phyloP scores from a whole-genome alignment of 92 coral and sea anemone genomes.

The Phenganax stokvisi region DNA sequence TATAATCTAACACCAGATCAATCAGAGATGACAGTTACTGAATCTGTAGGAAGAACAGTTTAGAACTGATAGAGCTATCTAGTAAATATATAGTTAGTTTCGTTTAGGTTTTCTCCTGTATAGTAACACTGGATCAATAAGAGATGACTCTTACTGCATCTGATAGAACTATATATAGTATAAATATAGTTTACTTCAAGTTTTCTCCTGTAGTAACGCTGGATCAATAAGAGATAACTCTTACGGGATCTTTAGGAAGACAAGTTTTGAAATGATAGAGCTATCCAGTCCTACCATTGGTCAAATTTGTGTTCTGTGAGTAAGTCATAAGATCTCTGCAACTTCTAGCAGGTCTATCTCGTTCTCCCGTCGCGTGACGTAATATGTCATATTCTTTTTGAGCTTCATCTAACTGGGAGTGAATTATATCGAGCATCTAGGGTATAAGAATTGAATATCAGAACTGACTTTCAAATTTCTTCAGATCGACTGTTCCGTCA shows the following conservation, averaged over 20 bases:
- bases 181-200: not conserved
- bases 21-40: no score
- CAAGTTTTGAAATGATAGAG: no score
- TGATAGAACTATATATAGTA: not conserved
- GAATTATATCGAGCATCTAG: constrained; percentile 22
- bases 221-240: not conserved
- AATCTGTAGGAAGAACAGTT: no score
- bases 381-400: constrained; percentile 18
- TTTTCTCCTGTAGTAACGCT: not conserved
- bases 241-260: not conserved
- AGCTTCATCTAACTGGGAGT: constrained; percentile 17
- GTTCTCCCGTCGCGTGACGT: constrained; percentile 36
- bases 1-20: not conserved
- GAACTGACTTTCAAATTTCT: not conserved
- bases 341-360: constrained; percentile 34
- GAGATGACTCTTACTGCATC: no score
- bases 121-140: not conserved
- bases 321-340: constrained; percentile 39
- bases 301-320: constrained; percentile 26
- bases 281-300: constrained; percentile 11
- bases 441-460: not conserved
- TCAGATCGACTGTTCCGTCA: not conserved
- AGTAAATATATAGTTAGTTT: not conserved
- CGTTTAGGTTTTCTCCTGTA: not conserved
- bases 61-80: not conserved